Base-by-base conservation (phyloP, 2,888 invertebrate species). In the Philopedon plagiatum region DNA sequence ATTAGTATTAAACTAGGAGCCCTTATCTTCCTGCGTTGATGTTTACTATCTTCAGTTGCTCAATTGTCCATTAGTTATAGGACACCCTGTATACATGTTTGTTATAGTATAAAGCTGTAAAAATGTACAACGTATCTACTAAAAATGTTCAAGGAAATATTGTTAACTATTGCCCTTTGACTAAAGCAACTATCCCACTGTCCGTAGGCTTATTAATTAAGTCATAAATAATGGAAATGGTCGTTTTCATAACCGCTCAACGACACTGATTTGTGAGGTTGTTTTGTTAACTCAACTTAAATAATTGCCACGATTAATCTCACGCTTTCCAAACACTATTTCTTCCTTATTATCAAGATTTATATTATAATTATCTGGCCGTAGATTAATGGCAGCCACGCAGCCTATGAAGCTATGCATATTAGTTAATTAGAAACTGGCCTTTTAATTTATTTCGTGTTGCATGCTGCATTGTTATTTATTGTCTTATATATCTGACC, bases 241-340 rank as follows among this genome's bases (percentile, higher is more conserved):
- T 62, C 73, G 73, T 70, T 76, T 74, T 71, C 74, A 73, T 75
- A 75, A 76, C 77, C 61, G 68, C 63, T 63, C 73, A 75, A 72
- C 69, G 76, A 77, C 77, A 75, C 76, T 78, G 77, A 78, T 78
- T 77, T 78, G 78, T 77, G 73, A 73, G 71, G 75, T 69, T 78
- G 77, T 78, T 78, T 76, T 77, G 76, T 76, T 76, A 78, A 75
- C 76, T 78, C 72, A 78, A 76, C 74, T 77, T 65, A 75, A 76
- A 77, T 77, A 78, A 77, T 78, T 77, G 76, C 75, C 65, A 72
- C 77, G 75, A 78, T 78, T 78, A 78, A 77, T 78, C 77, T 76
- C 70, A 62, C 74, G 69, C 67, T 68, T 74, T 74, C 71, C 71
- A 74, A 74, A 74, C 71, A 64, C 71, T 71, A 68, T 71, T 74